Evolutionary conservation across 2,113 vertebrate species (phyloP).

Genomic region (Chlamydotis undulata): DNA sequence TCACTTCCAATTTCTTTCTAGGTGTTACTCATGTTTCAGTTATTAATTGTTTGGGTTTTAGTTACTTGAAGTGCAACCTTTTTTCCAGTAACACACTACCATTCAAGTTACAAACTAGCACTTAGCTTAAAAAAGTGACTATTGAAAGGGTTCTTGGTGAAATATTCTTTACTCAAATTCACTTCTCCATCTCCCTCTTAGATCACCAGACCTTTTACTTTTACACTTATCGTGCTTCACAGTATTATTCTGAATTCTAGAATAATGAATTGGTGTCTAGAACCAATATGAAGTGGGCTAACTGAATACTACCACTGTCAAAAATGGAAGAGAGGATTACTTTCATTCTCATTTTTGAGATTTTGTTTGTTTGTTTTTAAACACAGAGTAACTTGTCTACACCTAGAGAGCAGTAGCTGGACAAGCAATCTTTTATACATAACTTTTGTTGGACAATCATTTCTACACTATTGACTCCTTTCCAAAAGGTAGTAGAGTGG

Average conservation of each 20-base stretch:
- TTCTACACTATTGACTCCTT: not conserved
- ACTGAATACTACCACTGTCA: not conserved
- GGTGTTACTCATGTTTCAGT: not conserved
- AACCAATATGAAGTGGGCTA: not conserved
- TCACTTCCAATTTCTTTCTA: not conserved
- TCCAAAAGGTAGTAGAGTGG: not conserved
- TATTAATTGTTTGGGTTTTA: not conserved
- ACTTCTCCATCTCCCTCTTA: not conserved
- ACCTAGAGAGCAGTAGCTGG: not conserved
- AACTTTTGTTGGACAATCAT: not conserved
- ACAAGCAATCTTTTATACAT: not conserved
- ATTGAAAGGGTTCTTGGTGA: not conserved
- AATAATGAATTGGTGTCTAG: not conserved
- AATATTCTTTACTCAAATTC: not conserved
- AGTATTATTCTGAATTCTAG: not conserved
- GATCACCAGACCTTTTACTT: not conserved
- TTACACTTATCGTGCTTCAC: not conserved
- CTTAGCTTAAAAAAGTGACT: not conserved
- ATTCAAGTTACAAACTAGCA: not conserved
- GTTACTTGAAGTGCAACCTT: not conserved
- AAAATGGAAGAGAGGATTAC: not conserved
- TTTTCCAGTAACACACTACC: not conserved
- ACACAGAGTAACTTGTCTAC: not conserved
- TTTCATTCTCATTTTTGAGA: not conserved
- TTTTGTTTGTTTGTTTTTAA: not conserved